Conservation (phyloP, 2,888 invertebrate species). For the Harpalus rubripes region DNA sequence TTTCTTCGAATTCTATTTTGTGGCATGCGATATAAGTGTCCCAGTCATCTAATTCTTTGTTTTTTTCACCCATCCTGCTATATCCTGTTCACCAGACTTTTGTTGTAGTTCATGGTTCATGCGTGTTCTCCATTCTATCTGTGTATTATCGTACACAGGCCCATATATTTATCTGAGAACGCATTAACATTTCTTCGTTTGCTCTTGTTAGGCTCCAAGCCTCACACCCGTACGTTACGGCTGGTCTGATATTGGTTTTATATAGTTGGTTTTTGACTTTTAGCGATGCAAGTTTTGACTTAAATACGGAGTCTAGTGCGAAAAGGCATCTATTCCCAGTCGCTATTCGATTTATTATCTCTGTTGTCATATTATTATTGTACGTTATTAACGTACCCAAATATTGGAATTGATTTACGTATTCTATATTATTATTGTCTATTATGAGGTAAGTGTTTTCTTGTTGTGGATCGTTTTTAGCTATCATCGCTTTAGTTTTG, state of each 20-base stretch:
- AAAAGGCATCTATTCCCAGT: no score
- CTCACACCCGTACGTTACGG: no score
- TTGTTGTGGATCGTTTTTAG: background rate
- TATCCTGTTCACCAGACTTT: slow-evolving; percentile 2
- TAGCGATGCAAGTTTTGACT: background rate
- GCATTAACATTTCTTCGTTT: no score
- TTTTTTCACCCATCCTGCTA: slow-evolving; percentile 17
- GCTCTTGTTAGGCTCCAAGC: no score
- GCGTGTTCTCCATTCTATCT: slow-evolving; percentile 4
- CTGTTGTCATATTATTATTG: no score
- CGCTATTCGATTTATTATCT: no score
- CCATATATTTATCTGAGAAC: slow-evolving; percentile 30
- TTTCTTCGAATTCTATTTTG: slow-evolving; percentile 10
- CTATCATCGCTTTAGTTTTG: slow-evolving; percentile 1
- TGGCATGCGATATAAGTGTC: slow-evolving; percentile 11
- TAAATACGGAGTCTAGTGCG: background rate
- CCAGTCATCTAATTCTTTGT: slow-evolving; percentile 14
- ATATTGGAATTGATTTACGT: no score
- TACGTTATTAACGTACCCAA: no score
- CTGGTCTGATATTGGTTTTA: no score
- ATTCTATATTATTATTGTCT: background rate
- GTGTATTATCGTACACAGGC: slow-evolving; percentile 2
- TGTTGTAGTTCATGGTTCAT: background rate
- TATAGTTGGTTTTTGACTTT: background rate
- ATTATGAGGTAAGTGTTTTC: background rate